phyloP scores from a whole-genome alignment of 2,888 invertebrate species.

The Thecophora atra region DNA sequence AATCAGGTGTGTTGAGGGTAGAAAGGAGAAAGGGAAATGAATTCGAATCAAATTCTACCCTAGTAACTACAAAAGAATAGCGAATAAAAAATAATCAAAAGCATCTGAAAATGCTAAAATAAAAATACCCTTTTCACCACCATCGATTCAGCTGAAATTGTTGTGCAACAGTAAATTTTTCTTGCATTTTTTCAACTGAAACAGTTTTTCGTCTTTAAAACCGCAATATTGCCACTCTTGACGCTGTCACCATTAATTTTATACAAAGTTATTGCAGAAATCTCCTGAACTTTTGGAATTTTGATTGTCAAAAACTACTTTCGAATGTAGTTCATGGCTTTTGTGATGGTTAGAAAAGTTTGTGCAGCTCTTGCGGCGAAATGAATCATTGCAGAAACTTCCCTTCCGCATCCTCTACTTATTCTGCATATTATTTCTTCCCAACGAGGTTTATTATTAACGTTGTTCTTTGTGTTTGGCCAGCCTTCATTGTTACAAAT shows the following conservation, averaged over 20 bases:
- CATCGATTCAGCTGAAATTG: not conserved
- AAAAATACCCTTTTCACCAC: not conserved
- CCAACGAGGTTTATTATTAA: not conserved
- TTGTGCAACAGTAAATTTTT: not conserved
- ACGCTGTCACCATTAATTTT: not conserved
- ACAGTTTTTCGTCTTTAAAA: not conserved
- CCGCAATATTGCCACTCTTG: not conserved
- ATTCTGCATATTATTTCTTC: not conserved
- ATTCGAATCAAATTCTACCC: not conserved
- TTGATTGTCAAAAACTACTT: not conserved
- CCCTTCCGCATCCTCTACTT: too few relatives aligned
- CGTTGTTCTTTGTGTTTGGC: too few relatives aligned
- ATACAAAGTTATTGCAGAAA: not conserved
- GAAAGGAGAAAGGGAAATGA: not conserved
- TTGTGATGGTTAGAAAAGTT: not conserved
- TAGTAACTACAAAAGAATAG: not conserved
- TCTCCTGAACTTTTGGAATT: not conserved
- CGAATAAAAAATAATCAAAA: not conserved
- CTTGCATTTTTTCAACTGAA: not conserved
- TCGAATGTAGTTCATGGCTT: slow-evolving; percentile 12
- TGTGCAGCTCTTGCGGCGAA: not conserved
- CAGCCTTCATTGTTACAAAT: too few relatives aligned
- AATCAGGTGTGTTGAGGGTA: not conserved
- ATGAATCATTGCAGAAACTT: slow-evolving; percentile 7
- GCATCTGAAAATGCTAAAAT: not conserved